Percentiles rank a stretch among this genome's conserved stretches.
These are phyloP conservation scores for Pimephales promelas DNA, from an alignment of 2,113 vertebrate genomes.

Conservation along the genomic window DNA sequence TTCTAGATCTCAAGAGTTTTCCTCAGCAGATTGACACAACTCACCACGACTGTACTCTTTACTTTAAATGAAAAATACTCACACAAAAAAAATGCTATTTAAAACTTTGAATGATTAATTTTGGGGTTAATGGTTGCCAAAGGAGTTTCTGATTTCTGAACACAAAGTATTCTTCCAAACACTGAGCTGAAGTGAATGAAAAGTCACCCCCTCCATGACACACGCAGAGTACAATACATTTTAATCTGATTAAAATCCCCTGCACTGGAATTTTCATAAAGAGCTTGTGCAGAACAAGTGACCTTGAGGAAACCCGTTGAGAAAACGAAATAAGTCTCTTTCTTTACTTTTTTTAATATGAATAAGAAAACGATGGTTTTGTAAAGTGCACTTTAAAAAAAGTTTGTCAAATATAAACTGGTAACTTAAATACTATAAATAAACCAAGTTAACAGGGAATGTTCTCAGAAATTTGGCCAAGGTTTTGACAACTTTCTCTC, in stretches of 20 bases:
- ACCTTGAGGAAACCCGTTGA: constrained; percentile 3
- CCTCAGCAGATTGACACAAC: neutral
- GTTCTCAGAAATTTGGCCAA: too few species aligned
- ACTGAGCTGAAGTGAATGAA: neutral
- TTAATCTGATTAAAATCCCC: constrained; percentile 34
- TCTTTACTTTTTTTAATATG: neutral
- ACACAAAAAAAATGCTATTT: neutral
- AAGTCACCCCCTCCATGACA: neutral
- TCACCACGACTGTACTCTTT: neutral
- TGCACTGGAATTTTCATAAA: constrained; percentile 51
- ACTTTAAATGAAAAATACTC: neutral
- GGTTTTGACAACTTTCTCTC: neutral
- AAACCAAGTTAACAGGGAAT: neutral
- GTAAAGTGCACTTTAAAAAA: neutral
- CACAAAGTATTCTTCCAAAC: neutral
- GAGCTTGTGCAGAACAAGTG: constrained; percentile 43
- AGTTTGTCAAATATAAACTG: neutral
- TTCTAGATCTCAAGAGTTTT: neutral
- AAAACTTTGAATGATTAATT: constrained; percentile 41
- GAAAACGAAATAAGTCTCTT: neutral
- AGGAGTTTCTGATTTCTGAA: constrained; percentile 3
- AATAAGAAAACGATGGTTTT: neutral
- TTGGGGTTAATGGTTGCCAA: constrained; percentile 46
- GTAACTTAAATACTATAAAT: neutral
- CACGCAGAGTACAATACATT: neutral